These are phyloP conservation scores for Drosophila willistoni DNA, from an alignment of 1,140 invertebrate genomes.

Conservation along the genomic window DNA sequence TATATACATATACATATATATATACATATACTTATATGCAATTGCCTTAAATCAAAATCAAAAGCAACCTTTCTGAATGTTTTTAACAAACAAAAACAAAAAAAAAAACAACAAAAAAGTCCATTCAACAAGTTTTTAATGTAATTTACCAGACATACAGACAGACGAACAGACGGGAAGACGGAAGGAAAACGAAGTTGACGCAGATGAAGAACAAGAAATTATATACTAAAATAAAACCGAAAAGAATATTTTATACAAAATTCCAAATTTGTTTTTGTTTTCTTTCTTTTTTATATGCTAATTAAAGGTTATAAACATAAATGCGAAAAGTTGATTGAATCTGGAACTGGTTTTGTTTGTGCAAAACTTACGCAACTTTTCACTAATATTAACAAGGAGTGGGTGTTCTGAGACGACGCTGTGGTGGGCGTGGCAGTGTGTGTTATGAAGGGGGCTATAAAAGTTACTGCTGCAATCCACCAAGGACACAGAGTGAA, in stretches of 20 bases:
- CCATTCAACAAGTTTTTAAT: slow-evolving; percentile 59
- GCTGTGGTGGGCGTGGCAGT: slow-evolving; percentile 11
- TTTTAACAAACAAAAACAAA: slow-evolving; percentile 45
- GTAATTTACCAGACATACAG: slow-evolving; percentile 56
- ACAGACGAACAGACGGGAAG: neutral
- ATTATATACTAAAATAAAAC: slow-evolving; percentile 60
- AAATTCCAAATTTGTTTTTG: neutral
- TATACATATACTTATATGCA: slow-evolving; percentile 53
- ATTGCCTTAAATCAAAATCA: slow-evolving; percentile 59
- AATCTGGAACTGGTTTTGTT: slow-evolving; percentile 47
- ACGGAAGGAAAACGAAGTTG: neutral
- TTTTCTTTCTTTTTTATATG: slow-evolving; percentile 13
- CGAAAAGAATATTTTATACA: slow-evolving; percentile 68
- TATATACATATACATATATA: slow-evolving; percentile 7
- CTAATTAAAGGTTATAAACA: slow-evolving; percentile 54
- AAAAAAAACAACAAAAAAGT: slow-evolving; percentile 48
- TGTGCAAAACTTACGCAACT: neutral
- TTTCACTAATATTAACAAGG: neutral
- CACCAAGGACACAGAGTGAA: slow-evolving; percentile 54
- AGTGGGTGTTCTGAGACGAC: neutral
- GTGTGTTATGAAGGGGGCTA: slow-evolving; percentile 33
- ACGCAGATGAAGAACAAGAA: slow-evolving; percentile 49
- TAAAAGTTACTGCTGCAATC: slow-evolving; percentile 40
- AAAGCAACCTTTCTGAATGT: slow-evolving; percentile 40
- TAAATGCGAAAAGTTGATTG: slow-evolving; percentile 37